Percentiles rank a stretch among this genome's conserved stretches.
These are phyloP conservation scores for Brachylomia viminalis DNA, from an alignment of 2,888 invertebrate species.

Conservation along the genomic window DNA sequence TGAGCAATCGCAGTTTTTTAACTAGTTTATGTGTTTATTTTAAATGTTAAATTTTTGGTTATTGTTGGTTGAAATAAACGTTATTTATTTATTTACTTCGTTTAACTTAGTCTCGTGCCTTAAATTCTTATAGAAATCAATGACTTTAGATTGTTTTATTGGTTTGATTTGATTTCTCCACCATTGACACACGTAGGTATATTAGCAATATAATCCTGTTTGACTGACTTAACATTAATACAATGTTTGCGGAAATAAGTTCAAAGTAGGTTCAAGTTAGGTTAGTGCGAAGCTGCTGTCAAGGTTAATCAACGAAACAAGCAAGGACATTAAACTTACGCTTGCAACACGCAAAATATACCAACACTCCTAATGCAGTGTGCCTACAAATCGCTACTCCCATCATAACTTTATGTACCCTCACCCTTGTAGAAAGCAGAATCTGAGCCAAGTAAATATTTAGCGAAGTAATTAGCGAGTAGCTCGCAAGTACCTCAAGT, in stretches of 20 bases:
- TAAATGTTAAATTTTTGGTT: no score
- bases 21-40: no score
- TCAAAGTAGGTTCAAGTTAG: not conserved
- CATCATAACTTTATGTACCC: conserved; percentile 8
- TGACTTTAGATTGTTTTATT: not conserved
- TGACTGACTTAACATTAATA: not conserved
- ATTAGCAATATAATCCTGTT: no score
- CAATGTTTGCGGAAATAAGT: not conserved
- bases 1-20: no score
- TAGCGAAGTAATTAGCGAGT: conserved; percentile 84
- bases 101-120: not conserved
- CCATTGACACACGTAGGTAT: no score
- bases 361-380: no score
- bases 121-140: not conserved
- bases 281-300: no score
- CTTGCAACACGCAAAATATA: no score
- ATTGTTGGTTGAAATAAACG: no score
- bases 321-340: no score
- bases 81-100: not conserved
- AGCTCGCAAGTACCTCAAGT: conserved; percentile 69
- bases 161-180: not conserved
- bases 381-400: not conserved
- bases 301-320: no score
- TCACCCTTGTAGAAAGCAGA: conserved; percentile 68
- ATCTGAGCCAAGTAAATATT: conserved; percentile 85